A percentile compares a stretch with the other conserved stretches of the same genome.
Evolutionary conservation across 2,797 vertebrate genomes (phyloP).

Genomic region (Sebastes steindachneri): DNA sequence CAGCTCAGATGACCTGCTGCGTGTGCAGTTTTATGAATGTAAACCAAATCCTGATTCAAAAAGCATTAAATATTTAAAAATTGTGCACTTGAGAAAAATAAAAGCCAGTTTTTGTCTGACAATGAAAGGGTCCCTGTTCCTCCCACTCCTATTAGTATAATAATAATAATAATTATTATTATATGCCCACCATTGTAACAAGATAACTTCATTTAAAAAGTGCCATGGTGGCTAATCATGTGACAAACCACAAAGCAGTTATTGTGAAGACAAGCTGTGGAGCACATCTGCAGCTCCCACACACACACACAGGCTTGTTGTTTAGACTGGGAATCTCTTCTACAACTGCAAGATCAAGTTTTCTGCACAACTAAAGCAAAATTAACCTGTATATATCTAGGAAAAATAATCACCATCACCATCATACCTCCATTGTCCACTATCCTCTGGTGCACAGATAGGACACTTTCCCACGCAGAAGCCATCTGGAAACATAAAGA

Average conservation of each 20-base stretch:
- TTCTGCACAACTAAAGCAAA: neutral
- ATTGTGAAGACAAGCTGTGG: conserved; percentile 38
- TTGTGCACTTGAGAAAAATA: neutral
- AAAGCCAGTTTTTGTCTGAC: neutral
- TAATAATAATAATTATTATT: too few species aligned
- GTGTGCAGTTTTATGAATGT: neutral
- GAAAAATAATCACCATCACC: rapidly evolving
- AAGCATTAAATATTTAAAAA: neutral
- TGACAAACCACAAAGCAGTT: conserved; percentile 43
- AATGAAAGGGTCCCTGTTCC: neutral
- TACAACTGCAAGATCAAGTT: neutral
- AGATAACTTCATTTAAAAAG: neutral
- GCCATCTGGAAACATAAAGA: conserved; percentile 61
- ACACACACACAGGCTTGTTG: neutral
- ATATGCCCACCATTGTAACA: neutral
- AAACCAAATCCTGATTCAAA: neutral
- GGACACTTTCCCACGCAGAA: conserved; percentile 58
- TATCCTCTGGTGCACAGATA: conserved; percentile 67
- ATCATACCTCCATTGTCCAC: conserved; percentile 81
- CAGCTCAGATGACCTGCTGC: neutral
- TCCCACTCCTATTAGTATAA: neutral
- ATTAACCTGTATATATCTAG: neutral
- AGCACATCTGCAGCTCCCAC: conserved; percentile 31
- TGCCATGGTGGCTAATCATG: conserved; percentile 13
- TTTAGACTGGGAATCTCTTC: neutral